Conservation (phyloP, 2,797 vertebrate genomes). For the Lepilemur septentrionalis region DNA sequence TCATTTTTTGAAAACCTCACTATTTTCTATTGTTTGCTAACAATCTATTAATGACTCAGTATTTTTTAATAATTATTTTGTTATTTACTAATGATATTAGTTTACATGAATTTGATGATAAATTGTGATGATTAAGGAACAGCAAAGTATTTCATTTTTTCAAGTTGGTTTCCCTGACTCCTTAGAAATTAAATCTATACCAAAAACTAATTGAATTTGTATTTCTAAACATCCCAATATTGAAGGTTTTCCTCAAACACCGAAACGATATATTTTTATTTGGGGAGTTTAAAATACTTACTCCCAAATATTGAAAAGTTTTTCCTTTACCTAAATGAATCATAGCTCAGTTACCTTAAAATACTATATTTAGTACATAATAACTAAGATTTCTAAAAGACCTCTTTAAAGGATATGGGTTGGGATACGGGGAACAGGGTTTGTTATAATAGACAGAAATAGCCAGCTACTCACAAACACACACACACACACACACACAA, state of each 20-base stretch:
- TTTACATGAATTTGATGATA: neutral
- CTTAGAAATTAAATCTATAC: conserved; percentile 11
- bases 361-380: conserved; percentile 16
- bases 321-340: neutral
- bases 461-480: neutral
- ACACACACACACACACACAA: neutral
- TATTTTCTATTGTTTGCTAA: neutral
- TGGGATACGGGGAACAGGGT: neutral
- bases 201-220: neutral
- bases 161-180: neutral
- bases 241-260: neutral
- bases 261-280: neutral
- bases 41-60: conserved; percentile 5
- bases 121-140: neutral
- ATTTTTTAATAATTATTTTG: neutral
- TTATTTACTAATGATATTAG: neutral
- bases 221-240: neutral
- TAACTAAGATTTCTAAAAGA: neutral
- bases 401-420: neutral
- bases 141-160: neutral
- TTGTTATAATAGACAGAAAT: neutral
- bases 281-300: conserved; percentile 30
- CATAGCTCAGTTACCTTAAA: neutral
- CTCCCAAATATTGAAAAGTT: conserved; percentile 16
- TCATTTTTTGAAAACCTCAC: neutral